Evolutionary conservation across 2,797 vertebrate species (phyloP), one percentile per base, ranked within the genome.

Genomic region (Rallus crepitans): DNA sequence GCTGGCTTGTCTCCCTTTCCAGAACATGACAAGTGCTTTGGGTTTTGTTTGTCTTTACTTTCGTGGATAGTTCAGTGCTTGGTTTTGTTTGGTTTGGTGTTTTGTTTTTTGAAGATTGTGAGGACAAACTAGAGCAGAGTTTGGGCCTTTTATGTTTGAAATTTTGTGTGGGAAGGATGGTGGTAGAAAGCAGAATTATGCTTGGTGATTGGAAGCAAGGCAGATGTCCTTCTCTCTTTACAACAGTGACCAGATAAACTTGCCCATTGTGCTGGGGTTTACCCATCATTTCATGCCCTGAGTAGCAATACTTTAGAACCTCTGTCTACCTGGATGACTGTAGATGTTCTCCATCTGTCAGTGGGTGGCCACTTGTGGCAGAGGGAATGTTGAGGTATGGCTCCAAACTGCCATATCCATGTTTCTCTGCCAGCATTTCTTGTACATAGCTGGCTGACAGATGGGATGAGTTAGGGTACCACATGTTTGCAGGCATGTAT

Each of bases 191-290:
- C 15, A 48, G n/a, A 35, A 9, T 42, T 70, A 23, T 15, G n/a
- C 9, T 40, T 0, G 0, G 1, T 56, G n/a, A 55, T 52, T 33
- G 16, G 52, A 82, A 84, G 18, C 42, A 52, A 55, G 50, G 3
- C 11, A 50, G 45, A 28, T n/a, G 35, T 57, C 37, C 15, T 69
- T 83, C 33, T 21, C 50, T 64, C n/a, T 70, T 78, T 3, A 4
- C 13, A 13, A 30, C 7, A 28, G 30, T 42, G 61, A 48, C 30
- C 21, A 30, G 42, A 25, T 53, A 37, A 82, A 61, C 13, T 23
- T 61, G 12, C 11, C 35, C 16, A 5, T 76, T 76, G 5, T 40
- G 35, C 30, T 82, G 21, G 13, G 15, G 6, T 52, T 79, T 63
- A 82, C 59, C 72, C 39, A 24, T 52, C 3, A 10, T 37, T 56